These are phyloP conservation scores for Phalacrocorax brasilianus DNA, from an alignment of 2,113 vertebrate species.

Conservation along the genomic window DNA sequence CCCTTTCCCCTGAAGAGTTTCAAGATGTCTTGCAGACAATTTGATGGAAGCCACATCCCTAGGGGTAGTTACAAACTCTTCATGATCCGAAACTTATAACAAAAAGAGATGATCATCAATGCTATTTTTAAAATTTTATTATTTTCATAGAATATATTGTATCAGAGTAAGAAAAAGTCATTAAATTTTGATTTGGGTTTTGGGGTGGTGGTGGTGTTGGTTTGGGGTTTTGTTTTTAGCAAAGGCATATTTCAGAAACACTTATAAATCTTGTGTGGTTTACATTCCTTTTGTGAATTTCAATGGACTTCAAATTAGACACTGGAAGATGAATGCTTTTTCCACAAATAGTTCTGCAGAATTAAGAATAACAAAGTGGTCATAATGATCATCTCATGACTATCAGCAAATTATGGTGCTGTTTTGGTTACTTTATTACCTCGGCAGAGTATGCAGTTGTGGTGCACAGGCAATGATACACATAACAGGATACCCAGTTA, in stretches of 20 bases:
- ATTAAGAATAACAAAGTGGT: neutral
- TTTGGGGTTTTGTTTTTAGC: neutral
- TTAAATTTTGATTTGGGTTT: neutral
- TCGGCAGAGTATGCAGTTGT: neutral
- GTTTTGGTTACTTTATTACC: neutral
- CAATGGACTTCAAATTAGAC: neutral
- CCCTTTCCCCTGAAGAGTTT: neutral
- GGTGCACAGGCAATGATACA: neutral
- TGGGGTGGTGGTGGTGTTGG: fast-evolving
- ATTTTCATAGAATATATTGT: neutral
- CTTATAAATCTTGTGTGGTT: neutral
- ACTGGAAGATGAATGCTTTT: neutral
- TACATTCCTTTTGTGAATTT: neutral
- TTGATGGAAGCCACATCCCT: neutral
- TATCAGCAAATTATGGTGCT: neutral
- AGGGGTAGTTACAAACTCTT: neutral
- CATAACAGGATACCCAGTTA: neutral
- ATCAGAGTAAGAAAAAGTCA: neutral
- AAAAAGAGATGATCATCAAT: neutral
- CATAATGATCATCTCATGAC: neutral
- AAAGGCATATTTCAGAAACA: neutral
- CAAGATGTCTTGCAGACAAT: neutral
- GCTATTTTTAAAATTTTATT: neutral
- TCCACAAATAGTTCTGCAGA: neutral
- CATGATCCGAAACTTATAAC: neutral